phyloP scores from a whole-genome alignment of 2,797 vertebrate genomes.

The Gymnopithys bicolor region DNA sequence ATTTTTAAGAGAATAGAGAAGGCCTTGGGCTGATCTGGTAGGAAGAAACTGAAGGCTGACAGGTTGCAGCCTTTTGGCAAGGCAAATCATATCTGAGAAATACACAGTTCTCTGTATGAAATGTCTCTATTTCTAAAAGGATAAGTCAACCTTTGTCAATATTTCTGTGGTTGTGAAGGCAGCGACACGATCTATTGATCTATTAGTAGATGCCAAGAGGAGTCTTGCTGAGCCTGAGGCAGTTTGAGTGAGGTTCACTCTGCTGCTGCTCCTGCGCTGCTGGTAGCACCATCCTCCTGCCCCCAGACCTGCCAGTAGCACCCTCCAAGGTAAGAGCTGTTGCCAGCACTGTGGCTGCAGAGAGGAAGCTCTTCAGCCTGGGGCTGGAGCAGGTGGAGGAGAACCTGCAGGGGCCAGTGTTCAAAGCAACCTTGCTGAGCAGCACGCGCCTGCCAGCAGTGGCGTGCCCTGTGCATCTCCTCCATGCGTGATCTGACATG shows the following conservation, averaged over 20 bases:
- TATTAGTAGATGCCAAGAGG: not conserved
- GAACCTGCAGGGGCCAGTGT: not conserved
- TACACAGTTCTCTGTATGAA: not conserved
- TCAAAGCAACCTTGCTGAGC: not conserved
- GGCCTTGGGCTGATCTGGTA: not conserved
- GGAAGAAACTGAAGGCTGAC: not conserved
- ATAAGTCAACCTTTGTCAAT: not conserved
- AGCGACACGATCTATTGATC: not conserved
- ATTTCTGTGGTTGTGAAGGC: not conserved
- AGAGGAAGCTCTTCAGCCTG: not conserved
- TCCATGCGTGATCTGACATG: not conserved
- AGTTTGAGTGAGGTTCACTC: not conserved
- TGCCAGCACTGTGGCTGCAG: not conserved
- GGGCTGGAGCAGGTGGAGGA: slow-evolving; percentile 40
- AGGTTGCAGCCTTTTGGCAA: not conserved
- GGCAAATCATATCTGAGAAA: not conserved
- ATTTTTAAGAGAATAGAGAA: not conserved
- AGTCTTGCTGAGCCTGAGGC: not conserved
- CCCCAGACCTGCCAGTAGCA: not conserved
- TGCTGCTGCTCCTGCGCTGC: not conserved
- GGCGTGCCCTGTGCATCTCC: not conserved
- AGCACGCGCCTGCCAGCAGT: not conserved
- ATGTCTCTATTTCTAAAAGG: not conserved
- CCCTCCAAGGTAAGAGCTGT: not conserved
- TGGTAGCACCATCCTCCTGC: not conserved